Percentiles rank a stretch among this genome's conserved stretches.
Evolutionary conservation across 1,140 invertebrate genomes (phyloP).

Genomic region (Alviniconcha marisindica): DNA sequence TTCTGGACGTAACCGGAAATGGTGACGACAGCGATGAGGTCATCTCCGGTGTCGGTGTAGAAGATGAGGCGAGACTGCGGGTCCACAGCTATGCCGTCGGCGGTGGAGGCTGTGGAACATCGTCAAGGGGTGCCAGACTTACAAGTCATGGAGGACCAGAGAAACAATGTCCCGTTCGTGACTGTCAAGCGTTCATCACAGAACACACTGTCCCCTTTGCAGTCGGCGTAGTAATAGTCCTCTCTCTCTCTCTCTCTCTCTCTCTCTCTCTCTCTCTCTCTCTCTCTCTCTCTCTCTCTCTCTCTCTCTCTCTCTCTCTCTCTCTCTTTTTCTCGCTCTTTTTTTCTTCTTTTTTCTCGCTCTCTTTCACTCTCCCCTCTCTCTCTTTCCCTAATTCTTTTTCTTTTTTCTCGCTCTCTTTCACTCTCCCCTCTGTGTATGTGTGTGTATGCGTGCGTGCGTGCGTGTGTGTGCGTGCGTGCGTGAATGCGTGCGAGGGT

Average conservation of each 20-base stretch:
- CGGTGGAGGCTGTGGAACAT: constrained; percentile 50
- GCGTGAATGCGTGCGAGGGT: background rate
- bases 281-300: background rate
- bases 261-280: background rate
- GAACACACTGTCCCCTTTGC: too few relatives aligned
- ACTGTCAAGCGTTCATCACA: too few relatives aligned
- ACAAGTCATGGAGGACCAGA: too few relatives aligned
- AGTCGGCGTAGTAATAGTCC: too few relatives aligned
- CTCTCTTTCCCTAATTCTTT: too few relatives aligned
- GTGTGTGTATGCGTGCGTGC: background rate
- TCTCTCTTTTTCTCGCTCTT: constrained; percentile 15
- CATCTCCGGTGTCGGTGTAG: constrained; percentile 65
- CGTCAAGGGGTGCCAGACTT: too few relatives aligned
- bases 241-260: background rate
- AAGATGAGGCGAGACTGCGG: constrained; percentile 55
- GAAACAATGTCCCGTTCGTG: too few relatives aligned
- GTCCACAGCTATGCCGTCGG: constrained; percentile 66
- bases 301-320: constrained; percentile 27
- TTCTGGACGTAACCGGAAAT: constrained; percentile 78
- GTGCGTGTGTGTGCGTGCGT: constrained; percentile 13
- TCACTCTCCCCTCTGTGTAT: background rate
- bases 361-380: too few relatives aligned
- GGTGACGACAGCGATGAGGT: constrained; percentile 58
- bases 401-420: too few relatives aligned
- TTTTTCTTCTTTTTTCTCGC: background rate